phyloP scores from a whole-genome alignment of 2,888 invertebrate species.

The Xanthia icteritia region DNA sequence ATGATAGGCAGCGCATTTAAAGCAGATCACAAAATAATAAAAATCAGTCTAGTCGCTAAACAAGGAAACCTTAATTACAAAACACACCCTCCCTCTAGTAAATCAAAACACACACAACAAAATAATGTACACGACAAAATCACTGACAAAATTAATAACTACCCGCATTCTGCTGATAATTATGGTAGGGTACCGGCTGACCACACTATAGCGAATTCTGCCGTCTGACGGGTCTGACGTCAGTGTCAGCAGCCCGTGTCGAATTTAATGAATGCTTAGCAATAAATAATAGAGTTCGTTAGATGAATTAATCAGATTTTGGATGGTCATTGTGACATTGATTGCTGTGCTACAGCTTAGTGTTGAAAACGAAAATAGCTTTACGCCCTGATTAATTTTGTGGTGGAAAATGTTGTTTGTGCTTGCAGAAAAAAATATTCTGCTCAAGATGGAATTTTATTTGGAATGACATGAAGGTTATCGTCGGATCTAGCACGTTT shows the following conservation, averaged over 20 bases:
- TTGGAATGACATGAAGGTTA: neutral
- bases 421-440: neutral
- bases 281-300: conserved; percentile 83
- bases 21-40: conserved; percentile 7
- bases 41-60: conserved; percentile 5
- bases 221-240: conserved; percentile 51
- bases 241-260: conserved; percentile 70
- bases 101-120: conserved; percentile 24
- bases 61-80: conserved; percentile 21
- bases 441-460: neutral
- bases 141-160: conserved; percentile 61
- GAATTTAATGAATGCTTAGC: conserved; percentile 80
- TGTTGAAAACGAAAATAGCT: conserved; percentile 64
- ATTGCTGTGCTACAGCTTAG: conserved; percentile 68
- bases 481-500: neutral
- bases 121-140: conserved; percentile 35
- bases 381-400: conserved; percentile 59
- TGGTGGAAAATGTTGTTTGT: conserved; percentile 47
- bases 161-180: conserved; percentile 59
- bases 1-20: neutral
- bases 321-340: conserved; percentile 73
- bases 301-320: conserved; percentile 79
- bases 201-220: conserved; percentile 59
- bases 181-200: conserved; percentile 57
- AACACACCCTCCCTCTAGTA: conserved; percentile 1